These are phyloP conservation scores for Colletes gigas DNA, from an alignment of 1,140 invertebrate species.

Conservation along the genomic window DNA sequence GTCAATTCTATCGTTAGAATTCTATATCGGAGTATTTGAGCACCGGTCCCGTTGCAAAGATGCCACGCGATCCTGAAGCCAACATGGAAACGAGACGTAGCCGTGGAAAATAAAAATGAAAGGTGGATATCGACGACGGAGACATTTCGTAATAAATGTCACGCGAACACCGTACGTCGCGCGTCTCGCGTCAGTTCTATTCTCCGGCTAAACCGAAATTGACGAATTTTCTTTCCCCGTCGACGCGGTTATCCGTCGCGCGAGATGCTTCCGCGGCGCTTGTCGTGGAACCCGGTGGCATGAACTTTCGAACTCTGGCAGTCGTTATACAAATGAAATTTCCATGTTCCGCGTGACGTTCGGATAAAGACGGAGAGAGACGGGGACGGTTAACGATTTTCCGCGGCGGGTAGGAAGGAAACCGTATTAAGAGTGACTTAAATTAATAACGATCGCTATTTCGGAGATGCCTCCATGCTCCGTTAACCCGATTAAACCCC, in stretches of 20 bases:
- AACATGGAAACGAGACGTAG: no score
- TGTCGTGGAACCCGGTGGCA: not conserved
- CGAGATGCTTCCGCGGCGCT: no score
- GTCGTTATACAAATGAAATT: constrained; percentile 45
- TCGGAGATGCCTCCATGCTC: constrained; percentile 71
- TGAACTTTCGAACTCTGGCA: constrained; percentile 48
- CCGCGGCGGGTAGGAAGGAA: constrained; percentile 21
- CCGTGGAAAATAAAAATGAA: no score
- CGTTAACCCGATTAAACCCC: constrained; percentile 74
- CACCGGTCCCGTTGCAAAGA: no score
- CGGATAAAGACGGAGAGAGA: not conserved
- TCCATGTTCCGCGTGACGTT: constrained; percentile 33
- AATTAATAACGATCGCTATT: constrained; percentile 73
- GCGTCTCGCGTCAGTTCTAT: no score
- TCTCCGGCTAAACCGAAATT: not conserved
- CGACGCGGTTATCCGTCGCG: no score
- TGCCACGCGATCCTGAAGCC: no score
- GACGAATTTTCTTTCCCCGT: not conserved
- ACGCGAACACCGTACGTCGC: no score
- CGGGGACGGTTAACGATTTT: constrained; percentile 57
- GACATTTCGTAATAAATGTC: no score
- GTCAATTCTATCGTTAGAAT: no score
- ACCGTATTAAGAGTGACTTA: constrained; percentile 66
- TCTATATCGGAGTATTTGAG: no score
- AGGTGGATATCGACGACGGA: no score